These are phyloP conservation scores for Heliothis subflexa DNA, from an alignment of 1,140 invertebrate species.

Conservation along the genomic window DNA sequence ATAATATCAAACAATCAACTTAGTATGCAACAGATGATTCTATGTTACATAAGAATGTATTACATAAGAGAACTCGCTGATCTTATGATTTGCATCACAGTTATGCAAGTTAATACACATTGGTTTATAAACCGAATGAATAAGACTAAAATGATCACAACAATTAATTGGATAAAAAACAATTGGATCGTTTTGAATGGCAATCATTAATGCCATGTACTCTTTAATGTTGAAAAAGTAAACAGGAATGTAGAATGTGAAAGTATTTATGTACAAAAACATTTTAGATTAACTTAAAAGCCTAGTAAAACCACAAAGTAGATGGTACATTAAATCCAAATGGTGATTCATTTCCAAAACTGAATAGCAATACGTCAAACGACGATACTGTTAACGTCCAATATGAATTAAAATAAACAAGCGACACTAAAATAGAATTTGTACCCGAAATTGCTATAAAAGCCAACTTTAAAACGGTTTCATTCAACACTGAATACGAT, in stretches of 20 bases:
- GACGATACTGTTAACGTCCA: not conserved
- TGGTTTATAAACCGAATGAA: not conserved
- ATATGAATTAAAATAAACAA: not conserved
- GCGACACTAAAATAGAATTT: not conserved
- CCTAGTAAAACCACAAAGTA: no score
- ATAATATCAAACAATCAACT: slow-evolving; percentile 26
- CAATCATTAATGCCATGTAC: no score
- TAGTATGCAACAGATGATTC: not conserved
- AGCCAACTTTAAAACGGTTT: slow-evolving; percentile 3
- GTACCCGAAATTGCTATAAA: not conserved
- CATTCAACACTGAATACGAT: slow-evolving; percentile 1
- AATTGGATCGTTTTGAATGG: no score
- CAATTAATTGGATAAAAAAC: not conserved
- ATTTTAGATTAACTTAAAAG: no score
- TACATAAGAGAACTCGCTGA: slow-evolving; percentile 4
- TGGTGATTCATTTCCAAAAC: no score
- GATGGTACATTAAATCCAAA: no score
- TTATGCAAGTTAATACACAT: not conserved
- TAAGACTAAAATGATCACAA: not conserved
- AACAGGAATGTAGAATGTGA: no score
- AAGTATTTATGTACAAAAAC: no score
- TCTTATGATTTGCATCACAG: not conserved
- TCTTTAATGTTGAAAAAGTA: no score
- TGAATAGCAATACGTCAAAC: no score
- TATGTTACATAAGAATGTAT: no score